These are phyloP conservation scores for Acropora tenuis DNA, from an alignment of 64 coral and sea anemone species.

Conservation along the genomic window DNA sequence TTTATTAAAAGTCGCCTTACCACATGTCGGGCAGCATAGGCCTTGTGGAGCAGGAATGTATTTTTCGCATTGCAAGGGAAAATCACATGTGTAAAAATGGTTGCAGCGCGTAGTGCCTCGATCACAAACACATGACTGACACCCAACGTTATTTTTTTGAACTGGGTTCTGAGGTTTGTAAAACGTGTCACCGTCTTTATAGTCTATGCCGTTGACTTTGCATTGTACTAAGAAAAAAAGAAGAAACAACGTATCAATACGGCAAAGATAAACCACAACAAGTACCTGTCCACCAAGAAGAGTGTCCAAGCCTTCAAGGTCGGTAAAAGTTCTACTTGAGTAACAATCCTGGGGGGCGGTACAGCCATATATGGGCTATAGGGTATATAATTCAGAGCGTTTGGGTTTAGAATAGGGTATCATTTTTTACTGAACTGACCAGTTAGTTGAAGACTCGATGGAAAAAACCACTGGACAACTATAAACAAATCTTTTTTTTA, in stretches of 20 bases:
- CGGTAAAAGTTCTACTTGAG: no score
- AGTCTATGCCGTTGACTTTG: background rate
- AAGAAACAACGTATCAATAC: background rate
- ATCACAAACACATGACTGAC: slow-evolving; percentile 28
- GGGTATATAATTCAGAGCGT: no score
- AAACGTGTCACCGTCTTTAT: background rate
- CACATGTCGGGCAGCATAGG: slow-evolving; percentile 26
- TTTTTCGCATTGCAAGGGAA: slow-evolving; percentile 21
- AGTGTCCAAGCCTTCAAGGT: no score
- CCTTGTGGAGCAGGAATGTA: background rate
- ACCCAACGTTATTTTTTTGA: background rate
- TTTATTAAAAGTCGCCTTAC: background rate
- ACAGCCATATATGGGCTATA: no score
- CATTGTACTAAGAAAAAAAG: background rate
- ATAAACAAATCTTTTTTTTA: no score
- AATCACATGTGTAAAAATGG: background rate
- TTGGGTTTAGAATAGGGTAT: no score
- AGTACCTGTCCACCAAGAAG: no score
- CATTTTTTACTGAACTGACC: no score
- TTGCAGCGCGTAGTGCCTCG: background rate
- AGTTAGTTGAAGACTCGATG: no score
- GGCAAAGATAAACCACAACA: no score
- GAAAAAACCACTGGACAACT: no score
- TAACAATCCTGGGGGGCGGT: no score
- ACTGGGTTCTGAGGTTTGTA: slow-evolving; percentile 29